Evolutionary conservation across 2,888 invertebrate species (phyloP).

Genomic region (Timema podura): DNA sequence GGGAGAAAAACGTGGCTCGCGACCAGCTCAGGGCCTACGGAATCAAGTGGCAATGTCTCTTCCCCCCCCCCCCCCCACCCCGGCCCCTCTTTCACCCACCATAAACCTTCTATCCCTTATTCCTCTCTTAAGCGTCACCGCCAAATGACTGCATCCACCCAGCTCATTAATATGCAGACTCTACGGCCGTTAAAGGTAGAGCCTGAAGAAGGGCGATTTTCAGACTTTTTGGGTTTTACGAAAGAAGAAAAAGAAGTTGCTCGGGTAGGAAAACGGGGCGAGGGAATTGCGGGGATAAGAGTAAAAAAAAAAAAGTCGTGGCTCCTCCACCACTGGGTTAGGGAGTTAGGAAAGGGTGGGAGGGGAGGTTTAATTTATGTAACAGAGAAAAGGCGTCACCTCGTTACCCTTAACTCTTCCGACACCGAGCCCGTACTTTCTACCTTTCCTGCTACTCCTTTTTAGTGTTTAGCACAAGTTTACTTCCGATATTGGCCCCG

Average conservation of each 20-base stretch:
- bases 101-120: not conserved
- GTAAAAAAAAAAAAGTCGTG: not conserved
- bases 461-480: too few species aligned
- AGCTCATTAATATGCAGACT: slow-evolving; percentile 11
- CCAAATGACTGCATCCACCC: not conserved
- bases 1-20: too few species aligned
- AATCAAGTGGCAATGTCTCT: not conserved
- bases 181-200: slow-evolving; percentile 12
- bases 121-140: not conserved
- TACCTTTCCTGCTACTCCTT: too few species aligned
- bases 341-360: too few species aligned
- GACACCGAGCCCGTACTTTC: not conserved
- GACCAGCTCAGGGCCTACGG: not conserved
- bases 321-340: slow-evolving; percentile 7
- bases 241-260: slow-evolving; percentile 5
- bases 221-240: slow-evolving; percentile 11
- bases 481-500: too few species aligned
- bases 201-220: slow-evolving; percentile 6
- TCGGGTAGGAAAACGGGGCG: not conserved
- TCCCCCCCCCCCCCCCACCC: slow-evolving; percentile 8
- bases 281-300: not conserved
- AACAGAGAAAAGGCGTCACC: slow-evolving; percentile 35
- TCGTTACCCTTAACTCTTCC: slow-evolving; percentile 19
- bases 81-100: not conserved
- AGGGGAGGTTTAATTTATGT: slow-evolving; percentile 30